Conservation (phyloP, 2,797 vertebrate genomes). For the Arnoldichthys spilopterus region DNA sequence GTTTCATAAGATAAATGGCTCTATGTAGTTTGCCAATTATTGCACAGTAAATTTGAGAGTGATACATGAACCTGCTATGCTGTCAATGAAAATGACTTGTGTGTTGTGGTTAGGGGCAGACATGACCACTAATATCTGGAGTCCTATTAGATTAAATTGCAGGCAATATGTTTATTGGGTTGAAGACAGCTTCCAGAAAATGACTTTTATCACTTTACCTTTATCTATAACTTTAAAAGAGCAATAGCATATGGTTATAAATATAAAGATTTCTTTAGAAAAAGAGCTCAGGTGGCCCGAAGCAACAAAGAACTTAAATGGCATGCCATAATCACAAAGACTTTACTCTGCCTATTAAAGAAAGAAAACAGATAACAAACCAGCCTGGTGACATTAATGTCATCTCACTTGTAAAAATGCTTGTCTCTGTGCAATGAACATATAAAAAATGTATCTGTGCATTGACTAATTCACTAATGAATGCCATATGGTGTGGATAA, state of each 20-base stretch:
- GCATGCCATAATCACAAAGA: neutral
- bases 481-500: neutral
- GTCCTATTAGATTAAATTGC: neutral
- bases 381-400: neutral
- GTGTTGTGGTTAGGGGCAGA: neutral
- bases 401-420: neutral
- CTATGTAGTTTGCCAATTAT: neutral
- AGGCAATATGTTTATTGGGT: neutral
- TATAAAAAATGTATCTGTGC: neutral
- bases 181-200: neutral
- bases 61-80: neutral
- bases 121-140: conserved; percentile 11
- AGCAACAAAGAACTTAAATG: too few relatives aligned
- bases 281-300: neutral
- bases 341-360: neutral
- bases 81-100: conserved; percentile 10
- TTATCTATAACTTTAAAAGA: neutral
- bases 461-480: conserved; percentile 12
- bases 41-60: conserved; percentile 3
- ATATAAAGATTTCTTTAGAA: neutral
- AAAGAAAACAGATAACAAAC: neutral
- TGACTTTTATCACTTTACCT: neutral
- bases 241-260: neutral
- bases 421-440: neutral
- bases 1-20: neutral